phyloP scores from a whole-genome alignment of 1,140 invertebrate genomes.

The Cherax destructor region DNA sequence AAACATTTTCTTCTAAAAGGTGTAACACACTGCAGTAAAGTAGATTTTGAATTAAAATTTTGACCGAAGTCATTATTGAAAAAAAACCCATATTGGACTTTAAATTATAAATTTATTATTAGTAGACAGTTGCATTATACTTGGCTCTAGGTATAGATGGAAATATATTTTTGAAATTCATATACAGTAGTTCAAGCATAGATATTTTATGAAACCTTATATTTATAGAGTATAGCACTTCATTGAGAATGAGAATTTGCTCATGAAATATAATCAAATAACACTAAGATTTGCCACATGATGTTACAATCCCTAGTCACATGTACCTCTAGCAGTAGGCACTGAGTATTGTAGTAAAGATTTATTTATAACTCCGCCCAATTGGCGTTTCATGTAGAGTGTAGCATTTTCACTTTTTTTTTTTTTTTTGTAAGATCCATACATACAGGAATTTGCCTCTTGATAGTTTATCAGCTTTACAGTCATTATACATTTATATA shows the following conservation, averaged over 20 bases:
- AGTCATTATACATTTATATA: neutral
- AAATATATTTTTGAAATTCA: too few species aligned
- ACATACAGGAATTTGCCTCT: neutral
- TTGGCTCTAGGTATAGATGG: too few species aligned
- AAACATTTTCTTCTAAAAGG: too few species aligned
- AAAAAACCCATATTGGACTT: too few species aligned
- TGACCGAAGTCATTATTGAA: too few species aligned
- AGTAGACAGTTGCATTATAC: too few species aligned
- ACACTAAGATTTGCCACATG: constrained; percentile 29
- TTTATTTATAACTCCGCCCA: constrained; percentile 23
- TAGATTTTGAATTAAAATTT: too few species aligned
- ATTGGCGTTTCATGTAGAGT: constrained; percentile 2
- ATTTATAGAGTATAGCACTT: neutral
- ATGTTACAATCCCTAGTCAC: constrained; percentile 45
- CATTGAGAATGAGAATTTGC: constrained; percentile 32
- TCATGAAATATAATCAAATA: constrained; percentile 26
- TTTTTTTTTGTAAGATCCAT: neutral
- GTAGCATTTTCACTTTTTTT: neutral
- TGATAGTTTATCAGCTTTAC: neutral
- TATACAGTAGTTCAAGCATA: too few species aligned
- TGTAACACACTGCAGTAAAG: too few species aligned
- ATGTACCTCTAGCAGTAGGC: constrained; percentile 43
- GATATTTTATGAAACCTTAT: neutral
- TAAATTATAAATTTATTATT: too few species aligned
- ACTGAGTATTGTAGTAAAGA: constrained; percentile 23